Percentiles rank a stretch among this genome's conserved stretches.
These are phyloP conservation scores for Hapalemur alaotrensis DNA, from an alignment of 2,797 vertebrate genomes.

Conservation along the genomic window DNA sequence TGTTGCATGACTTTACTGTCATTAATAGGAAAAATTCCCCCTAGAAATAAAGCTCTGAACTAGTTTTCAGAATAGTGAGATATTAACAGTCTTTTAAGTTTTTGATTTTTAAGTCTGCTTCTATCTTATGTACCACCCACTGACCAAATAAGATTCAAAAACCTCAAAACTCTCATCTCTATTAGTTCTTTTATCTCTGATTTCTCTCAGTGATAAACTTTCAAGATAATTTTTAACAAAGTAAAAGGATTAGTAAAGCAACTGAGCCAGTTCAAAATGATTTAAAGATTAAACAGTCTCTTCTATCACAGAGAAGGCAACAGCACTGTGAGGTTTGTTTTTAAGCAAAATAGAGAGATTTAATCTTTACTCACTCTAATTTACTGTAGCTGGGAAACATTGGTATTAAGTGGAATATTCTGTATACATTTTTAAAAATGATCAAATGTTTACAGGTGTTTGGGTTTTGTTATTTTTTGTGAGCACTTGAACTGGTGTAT, in stretches of 20 bases:
- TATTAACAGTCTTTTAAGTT: conserved; percentile 50
- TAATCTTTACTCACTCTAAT: conserved; percentile 45
- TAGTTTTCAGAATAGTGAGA: conserved; percentile 45
- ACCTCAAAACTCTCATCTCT: conserved; percentile 52
- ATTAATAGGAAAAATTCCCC: neutral
- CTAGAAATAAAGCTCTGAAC: conserved; percentile 36
- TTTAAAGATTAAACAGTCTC: conserved; percentile 67
- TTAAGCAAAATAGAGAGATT: conserved; percentile 33
- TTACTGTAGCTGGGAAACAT: conserved; percentile 21
- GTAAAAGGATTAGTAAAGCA: conserved; percentile 59
- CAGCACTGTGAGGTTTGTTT: neutral
- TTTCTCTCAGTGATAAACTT: conserved; percentile 63
- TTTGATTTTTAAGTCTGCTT: conserved; percentile 59
- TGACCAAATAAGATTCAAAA: conserved; percentile 50
- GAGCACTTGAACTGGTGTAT: neutral
- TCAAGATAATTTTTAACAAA: conserved; percentile 68
- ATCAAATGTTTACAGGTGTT: neutral
- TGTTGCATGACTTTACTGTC: neutral
- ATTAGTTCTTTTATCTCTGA: conserved; percentile 63
- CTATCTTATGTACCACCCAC: conserved; percentile 33
- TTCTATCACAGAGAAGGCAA: conserved; percentile 51
- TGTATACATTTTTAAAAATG: neutral
- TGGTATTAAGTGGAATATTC: neutral
- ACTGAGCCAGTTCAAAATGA: conserved; percentile 52
- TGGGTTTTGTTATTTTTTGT: neutral